These are phyloP conservation scores for Panagrolaimus sp. DNA, from an alignment of 1,140 invertebrate genomes.

Conservation along the genomic window DNA sequence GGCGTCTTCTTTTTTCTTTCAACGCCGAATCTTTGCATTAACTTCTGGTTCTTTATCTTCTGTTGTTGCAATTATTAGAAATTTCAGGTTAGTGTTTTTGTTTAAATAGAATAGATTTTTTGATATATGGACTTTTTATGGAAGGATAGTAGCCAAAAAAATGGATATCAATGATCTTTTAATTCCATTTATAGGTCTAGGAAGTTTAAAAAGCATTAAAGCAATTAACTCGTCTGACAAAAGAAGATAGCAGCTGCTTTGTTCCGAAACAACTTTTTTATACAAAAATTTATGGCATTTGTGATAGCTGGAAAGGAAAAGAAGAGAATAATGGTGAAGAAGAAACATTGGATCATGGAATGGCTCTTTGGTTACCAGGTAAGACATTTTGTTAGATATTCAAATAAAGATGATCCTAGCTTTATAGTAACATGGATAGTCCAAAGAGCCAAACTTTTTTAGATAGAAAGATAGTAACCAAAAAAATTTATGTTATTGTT, in stretches of 20 bases:
- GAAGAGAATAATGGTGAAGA: not conserved
- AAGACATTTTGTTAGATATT: too few species aligned
- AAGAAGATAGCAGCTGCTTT: constrained; percentile 16
- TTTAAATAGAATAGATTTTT: constrained; percentile 18
- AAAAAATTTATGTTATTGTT: too few species aligned
- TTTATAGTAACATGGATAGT: too few species aligned
- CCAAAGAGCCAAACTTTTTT: too few species aligned
- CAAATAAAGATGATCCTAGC: too few species aligned
- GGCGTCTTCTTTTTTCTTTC: constrained; percentile 15
- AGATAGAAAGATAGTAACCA: too few species aligned
- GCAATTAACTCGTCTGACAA: constrained; percentile 23
- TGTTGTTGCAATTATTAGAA: constrained; percentile 47
- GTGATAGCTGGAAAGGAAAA: not conserved
- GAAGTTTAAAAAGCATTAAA: constrained; percentile 34
- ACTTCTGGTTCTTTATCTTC: constrained; percentile 46
- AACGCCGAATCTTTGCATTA: constrained; percentile 50
- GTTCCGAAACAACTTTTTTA: constrained; percentile 37
- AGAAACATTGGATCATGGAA: constrained; percentile 39
- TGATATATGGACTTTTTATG: too few species aligned
- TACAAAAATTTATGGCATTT: constrained; percentile 36
- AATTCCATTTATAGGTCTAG: too few species aligned
- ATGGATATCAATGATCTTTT: too few species aligned
- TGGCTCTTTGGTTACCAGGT: constrained; percentile 55
- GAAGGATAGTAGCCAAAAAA: too few species aligned
- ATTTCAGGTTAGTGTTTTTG: constrained; percentile 35